These are phyloP conservation scores for Platichthys stellatus DNA, from an alignment of 2,113 vertebrate species.

Conservation along the genomic window DNA sequence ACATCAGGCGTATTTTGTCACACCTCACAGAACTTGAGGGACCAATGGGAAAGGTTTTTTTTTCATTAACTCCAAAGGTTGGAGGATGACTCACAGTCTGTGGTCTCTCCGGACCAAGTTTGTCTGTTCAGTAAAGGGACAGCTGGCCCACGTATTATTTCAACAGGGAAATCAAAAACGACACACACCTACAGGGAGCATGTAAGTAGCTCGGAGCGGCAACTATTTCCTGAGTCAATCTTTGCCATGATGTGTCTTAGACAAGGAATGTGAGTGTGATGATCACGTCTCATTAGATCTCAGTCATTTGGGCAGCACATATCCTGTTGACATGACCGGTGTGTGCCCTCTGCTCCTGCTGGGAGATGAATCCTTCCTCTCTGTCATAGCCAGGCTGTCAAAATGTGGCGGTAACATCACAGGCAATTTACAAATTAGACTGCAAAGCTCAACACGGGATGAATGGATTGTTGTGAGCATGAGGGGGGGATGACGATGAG, in stretches of 20 bases:
- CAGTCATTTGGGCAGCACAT: too few relatives aligned
- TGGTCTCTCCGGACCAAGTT: slow-evolving; percentile 43
- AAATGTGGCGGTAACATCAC: background rate
- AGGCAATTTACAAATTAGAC: slow-evolving; percentile 1
- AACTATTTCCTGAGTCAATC: slow-evolving; percentile 4
- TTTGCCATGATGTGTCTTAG: slow-evolving; percentile 12
- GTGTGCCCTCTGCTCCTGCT: background rate
- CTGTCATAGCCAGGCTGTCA: background rate
- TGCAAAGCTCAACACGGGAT: background rate
- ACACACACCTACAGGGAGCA: slow-evolving; percentile 36
- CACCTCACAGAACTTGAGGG: slow-evolving; percentile 54
- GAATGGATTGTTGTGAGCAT: background rate
- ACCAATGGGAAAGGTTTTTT: slow-evolving; percentile 37
- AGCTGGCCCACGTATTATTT: slow-evolving; percentile 37
- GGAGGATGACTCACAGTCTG: slow-evolving; percentile 59
- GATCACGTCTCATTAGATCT: background rate
- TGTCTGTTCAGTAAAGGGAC: slow-evolving; percentile 41
- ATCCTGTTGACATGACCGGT: too few relatives aligned
- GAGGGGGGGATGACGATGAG: slow-evolving; percentile 1
- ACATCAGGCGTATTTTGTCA: slow-evolving; percentile 62
- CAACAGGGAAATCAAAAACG: slow-evolving; percentile 25
- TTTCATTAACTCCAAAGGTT: slow-evolving; percentile 58
- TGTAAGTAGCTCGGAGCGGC: background rate
- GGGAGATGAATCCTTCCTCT: background rate
- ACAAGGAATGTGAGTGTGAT: background rate